Percentiles rank a stretch among this genome's conserved stretches.
Conservation (phyloP, 2,888 invertebrate species). For the Prosapia bicincta region DNA sequence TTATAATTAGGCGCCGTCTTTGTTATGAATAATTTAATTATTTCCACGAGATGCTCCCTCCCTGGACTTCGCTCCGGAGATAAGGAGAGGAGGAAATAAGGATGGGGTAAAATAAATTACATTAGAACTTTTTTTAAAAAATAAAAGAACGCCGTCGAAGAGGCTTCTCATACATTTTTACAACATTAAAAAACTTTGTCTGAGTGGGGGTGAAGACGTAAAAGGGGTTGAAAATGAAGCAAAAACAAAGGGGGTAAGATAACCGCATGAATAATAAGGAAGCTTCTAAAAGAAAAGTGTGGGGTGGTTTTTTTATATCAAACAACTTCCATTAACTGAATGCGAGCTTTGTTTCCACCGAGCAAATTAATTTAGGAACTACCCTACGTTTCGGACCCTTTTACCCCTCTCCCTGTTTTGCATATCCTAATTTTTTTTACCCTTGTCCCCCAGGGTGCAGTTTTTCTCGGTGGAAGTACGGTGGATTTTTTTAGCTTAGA, state of each 20-base stretch:
- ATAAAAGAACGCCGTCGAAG: background rate
- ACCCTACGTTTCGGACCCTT: slow-evolving; percentile 6
- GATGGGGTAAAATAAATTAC: background rate
- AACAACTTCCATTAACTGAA: slow-evolving; percentile 31
- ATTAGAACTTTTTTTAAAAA: background rate
- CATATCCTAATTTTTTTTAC: slow-evolving; percentile 16
- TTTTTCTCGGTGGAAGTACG: background rate
- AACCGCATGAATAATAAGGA: slow-evolving; percentile 32
- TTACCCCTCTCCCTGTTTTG: slow-evolving; percentile 9
- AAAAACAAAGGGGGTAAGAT: slow-evolving; percentile 27
- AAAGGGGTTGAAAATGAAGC: slow-evolving; percentile 19
- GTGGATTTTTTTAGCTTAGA: background rate
- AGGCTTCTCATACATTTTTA: slow-evolving; percentile 2
- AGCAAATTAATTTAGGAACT: slow-evolving; percentile 32
- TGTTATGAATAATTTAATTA: slow-evolving; percentile 2
- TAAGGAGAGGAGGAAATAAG: background rate
- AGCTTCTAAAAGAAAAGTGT: slow-evolving; percentile 13
- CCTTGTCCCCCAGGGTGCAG: slow-evolving; percentile 16
- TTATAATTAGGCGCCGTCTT: background rate
- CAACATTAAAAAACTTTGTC: background rate
- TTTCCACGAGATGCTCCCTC: background rate
- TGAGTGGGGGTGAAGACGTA: slow-evolving; percentile 4
- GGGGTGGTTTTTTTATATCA: slow-evolving; percentile 19
- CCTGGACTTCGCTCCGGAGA: background rate
- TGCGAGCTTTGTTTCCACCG: slow-evolving; percentile 30